phyloP scores from a whole-genome alignment of 2,888 invertebrate species.

The Beris chalybata region DNA sequence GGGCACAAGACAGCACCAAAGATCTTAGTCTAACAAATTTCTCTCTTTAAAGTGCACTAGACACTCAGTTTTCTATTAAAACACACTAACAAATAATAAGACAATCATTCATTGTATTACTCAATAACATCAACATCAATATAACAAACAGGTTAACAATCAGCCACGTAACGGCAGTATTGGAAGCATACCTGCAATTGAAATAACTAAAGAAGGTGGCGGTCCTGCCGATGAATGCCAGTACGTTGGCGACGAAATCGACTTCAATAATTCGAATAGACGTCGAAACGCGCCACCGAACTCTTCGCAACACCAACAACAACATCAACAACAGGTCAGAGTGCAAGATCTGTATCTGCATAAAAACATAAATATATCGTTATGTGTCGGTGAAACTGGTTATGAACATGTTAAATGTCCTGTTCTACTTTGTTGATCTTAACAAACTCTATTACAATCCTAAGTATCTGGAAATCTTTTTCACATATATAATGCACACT shows the following conservation, averaged over 20 bases:
- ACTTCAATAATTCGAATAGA: slow-evolving; percentile 53
- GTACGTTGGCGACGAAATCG: slow-evolving; percentile 40
- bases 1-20: too few species aligned
- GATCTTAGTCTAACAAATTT: too few species aligned
- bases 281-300: slow-evolving; percentile 49
- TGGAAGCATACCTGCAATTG: slow-evolving; percentile 55
- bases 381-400: slow-evolving; percentile 13
- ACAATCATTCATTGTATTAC: neutral
- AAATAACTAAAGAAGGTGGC: slow-evolving; percentile 43
- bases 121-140: slow-evolving; percentile 19
- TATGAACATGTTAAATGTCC: slow-evolving; percentile 26
- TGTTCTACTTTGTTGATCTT: slow-evolving; percentile 2
- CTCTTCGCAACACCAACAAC: slow-evolving; percentile 48
- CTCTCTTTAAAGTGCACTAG: neutral
- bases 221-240: slow-evolving; percentile 58
- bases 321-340: slow-evolving; percentile 43
- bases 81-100: neutral
- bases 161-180: slow-evolving; percentile 35
- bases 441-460: too few species aligned
- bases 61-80: neutral
- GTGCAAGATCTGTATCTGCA: slow-evolving; percentile 32
- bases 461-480: too few species aligned
- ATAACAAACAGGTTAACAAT: slow-evolving; percentile 40
- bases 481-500: too few species aligned
- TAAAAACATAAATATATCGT: slow-evolving; percentile 7